Conservation (phyloP, 2,113 vertebrate genomes). For the Apteryx mantelli region DNA sequence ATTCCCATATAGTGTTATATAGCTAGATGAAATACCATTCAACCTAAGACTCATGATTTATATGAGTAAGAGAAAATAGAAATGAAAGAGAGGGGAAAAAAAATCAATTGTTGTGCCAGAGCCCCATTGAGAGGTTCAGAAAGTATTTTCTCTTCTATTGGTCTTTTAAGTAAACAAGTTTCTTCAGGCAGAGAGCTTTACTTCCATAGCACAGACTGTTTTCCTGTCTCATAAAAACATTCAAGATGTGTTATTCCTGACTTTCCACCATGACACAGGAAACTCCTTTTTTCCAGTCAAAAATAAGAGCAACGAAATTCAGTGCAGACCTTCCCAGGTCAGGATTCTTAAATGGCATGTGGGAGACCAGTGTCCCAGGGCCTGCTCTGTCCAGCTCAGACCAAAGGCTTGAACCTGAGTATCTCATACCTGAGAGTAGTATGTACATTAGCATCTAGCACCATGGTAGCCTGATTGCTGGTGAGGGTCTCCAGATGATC, state of each 20-base stretch:
- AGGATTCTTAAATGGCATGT: not conserved
- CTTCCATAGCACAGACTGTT: not conserved
- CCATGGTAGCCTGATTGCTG: rapidly evolving
- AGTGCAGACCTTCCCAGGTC: not conserved
- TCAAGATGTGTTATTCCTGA: not conserved
- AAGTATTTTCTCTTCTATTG: not conserved
- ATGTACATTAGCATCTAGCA: not conserved
- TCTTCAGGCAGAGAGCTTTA: not conserved
- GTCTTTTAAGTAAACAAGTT: not conserved
- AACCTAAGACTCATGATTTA: not conserved
- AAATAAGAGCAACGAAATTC: not conserved
- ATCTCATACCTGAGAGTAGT: not conserved
- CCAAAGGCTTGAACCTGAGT: not conserved
- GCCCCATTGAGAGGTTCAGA: not conserved
- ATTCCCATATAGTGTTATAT: no score
- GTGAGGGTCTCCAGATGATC: not conserved
- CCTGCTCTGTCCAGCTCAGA: not conserved
- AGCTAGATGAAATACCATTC: not conserved
- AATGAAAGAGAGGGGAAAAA: not conserved
- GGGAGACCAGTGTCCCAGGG: not conserved
- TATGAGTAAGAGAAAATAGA: not conserved
- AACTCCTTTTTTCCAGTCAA: no score
- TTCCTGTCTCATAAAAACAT: not conserved
- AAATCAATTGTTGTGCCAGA: not conserved
- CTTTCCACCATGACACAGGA: not conserved